These are phyloP conservation scores for Idaea straminata DNA, from an alignment of 2,888 invertebrate species.

Conservation along the genomic window DNA sequence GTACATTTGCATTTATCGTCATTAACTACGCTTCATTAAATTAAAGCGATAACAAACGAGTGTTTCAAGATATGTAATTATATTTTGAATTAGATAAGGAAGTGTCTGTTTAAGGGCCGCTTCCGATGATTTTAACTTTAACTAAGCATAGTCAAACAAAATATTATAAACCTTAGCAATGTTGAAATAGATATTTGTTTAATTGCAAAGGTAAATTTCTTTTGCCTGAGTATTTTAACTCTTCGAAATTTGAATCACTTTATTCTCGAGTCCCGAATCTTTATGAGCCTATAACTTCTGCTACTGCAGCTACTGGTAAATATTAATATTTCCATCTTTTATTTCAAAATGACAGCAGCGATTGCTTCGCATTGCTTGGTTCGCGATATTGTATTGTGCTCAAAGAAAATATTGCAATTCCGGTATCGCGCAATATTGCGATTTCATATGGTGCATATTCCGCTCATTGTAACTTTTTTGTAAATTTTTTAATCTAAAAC, in stretches of 20 bases:
- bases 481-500: neutral
- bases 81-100: neutral
- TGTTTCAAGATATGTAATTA: neutral
- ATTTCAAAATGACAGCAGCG: constrained; percentile 33
- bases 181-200: too few species aligned
- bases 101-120: neutral
- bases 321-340: constrained; percentile 28
- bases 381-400: constrained; percentile 50
- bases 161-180: neutral
- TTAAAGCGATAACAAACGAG: constrained; percentile 7
- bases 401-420: constrained; percentile 57
- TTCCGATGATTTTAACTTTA: neutral
- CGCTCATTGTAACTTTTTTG: constrained; percentile 33
- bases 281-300: neutral
- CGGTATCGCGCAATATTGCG: constrained; percentile 45
- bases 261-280: neutral
- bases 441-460: constrained; percentile 46
- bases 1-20: constrained; percentile 14
- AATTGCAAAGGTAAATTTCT: neutral
- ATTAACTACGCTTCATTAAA: constrained; percentile 20
- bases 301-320: constrained; percentile 7
- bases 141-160: neutral
- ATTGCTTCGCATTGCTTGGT: constrained; percentile 33
- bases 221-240: neutral
- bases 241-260: neutral